These are phyloP conservation scores for Monochamus alternatus DNA, from an alignment of 2,888 invertebrate genomes.

Conservation along the genomic window DNA sequence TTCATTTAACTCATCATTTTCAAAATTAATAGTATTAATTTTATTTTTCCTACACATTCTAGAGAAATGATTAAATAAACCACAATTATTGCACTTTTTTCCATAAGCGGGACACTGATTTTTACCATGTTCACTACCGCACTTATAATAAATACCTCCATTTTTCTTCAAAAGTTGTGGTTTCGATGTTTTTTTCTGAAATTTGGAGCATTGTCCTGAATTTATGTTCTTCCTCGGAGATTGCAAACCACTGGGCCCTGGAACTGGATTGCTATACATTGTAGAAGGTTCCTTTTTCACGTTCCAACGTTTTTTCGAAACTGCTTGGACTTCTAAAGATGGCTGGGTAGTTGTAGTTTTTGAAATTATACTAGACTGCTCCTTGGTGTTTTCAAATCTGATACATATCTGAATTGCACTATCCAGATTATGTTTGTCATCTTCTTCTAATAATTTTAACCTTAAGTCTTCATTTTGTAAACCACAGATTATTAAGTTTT, in stretches of 20 bases:
- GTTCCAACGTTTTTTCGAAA: neutral
- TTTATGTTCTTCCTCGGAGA: neutral
- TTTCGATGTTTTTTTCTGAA: neutral
- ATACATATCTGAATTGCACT: constrained; percentile 12
- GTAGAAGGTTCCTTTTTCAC: neutral
- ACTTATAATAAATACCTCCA: constrained; percentile 13
- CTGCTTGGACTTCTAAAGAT: neutral
- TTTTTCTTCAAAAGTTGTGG: constrained; percentile 1
- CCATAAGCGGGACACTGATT: constrained; percentile 33
- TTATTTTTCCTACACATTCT: constrained; percentile 30
- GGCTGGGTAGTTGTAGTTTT: neutral
- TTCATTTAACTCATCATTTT: neutral
- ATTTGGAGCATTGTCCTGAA: neutral
- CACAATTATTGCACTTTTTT: constrained; percentile 34
- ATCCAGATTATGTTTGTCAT: neutral
- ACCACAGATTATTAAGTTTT: neutral
- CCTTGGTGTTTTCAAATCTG: constrained; percentile 7
- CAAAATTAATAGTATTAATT: constrained; percentile 7
- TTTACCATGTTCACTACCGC: constrained; percentile 27
- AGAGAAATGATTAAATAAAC: constrained; percentile 26
- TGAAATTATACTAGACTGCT: constrained; percentile 10
- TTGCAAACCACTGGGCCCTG: neutral
- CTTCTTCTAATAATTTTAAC: neutral
- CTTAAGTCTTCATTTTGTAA: neutral
- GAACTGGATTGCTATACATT: neutral